These are phyloP conservation scores for Apocrypta bakeri DNA, from an alignment of 1,140 invertebrate genomes.

Conservation along the genomic window DNA sequence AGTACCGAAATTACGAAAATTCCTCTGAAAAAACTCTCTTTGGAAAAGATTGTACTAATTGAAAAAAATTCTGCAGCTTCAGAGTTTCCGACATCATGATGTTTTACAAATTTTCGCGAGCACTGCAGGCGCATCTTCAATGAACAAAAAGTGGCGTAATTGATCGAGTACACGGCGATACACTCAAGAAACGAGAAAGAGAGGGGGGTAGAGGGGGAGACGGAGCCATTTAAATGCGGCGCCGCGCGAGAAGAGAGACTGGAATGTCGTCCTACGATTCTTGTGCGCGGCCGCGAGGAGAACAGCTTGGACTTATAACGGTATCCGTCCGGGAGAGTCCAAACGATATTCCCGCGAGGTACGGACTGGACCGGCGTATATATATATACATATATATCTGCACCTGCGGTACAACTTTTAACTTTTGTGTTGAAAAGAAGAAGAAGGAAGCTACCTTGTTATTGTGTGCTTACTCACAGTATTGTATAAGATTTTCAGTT, in stretches of 20 bases:
- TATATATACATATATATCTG: not conserved
- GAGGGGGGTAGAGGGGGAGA: not conserved
- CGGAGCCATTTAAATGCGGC: conserved; percentile 37
- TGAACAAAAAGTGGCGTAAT: not conserved
- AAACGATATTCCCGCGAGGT: not conserved
- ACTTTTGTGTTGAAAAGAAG: not conserved
- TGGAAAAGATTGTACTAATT: no score
- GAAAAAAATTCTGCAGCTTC: not conserved
- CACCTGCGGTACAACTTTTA: conserved; percentile 22
- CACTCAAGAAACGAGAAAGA: not conserved
- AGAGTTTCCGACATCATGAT: not conserved
- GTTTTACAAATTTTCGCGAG: not conserved
- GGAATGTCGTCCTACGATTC: conserved; percentile 38
- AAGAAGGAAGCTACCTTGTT: not conserved
- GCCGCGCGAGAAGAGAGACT: conserved; percentile 20
- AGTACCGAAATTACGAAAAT: not conserved
- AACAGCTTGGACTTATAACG: conserved; percentile 6
- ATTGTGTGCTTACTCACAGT: no score
- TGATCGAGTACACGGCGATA: not conserved
- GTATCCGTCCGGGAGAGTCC: not conserved
- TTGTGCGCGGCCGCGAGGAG: not conserved
- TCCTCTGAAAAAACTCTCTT: not conserved
- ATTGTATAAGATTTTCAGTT: no score
- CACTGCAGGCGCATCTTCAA: not conserved
- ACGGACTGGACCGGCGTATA: not conserved